A percentile compares a stretch with the other conserved stretches of the same genome.
These are phyloP conservation scores for Geococcyx californianus DNA, from an alignment of 2,113 vertebrate species.

Conservation along the genomic window DNA sequence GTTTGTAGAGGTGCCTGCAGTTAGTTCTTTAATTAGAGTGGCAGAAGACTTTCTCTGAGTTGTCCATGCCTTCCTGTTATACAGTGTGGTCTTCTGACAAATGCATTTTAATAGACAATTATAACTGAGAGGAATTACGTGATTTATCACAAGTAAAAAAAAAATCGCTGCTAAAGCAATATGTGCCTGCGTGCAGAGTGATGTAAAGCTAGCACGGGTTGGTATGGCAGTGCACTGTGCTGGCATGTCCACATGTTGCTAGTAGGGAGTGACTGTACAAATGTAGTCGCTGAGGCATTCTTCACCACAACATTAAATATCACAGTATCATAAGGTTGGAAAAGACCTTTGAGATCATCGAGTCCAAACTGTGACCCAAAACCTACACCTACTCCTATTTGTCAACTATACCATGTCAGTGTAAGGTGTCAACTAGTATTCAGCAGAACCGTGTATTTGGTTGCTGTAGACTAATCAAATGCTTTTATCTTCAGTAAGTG, in stretches of 20 bases:
- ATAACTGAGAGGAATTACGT: not conserved
- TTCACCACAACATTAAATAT: not conserved
- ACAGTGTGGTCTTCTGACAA: not conserved
- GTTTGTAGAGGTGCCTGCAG: rapidly evolving
- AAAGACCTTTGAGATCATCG: no score
- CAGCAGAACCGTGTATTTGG: not conserved
- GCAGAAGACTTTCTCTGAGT: not conserved
- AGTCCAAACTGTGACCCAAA: no score
- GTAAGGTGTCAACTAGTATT: not conserved
- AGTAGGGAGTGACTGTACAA: not conserved
- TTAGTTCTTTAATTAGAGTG: not conserved
- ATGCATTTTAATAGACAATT: not conserved
- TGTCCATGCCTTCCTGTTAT: not conserved
- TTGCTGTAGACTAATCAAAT: not conserved
- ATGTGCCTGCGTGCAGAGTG: not conserved
- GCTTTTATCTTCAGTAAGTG: not conserved
- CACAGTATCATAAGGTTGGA: no score
- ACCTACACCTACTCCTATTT: no score
- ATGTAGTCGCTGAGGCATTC: not conserved
- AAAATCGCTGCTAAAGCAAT: not conserved
- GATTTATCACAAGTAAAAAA: not conserved
- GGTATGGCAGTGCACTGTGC: not conserved
- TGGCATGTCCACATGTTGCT: rapidly evolving
- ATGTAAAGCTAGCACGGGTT: not conserved
- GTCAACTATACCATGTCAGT: no score